Conservation (phyloP, 2,797 vertebrate genomes). For the Ispidina picta region DNA sequence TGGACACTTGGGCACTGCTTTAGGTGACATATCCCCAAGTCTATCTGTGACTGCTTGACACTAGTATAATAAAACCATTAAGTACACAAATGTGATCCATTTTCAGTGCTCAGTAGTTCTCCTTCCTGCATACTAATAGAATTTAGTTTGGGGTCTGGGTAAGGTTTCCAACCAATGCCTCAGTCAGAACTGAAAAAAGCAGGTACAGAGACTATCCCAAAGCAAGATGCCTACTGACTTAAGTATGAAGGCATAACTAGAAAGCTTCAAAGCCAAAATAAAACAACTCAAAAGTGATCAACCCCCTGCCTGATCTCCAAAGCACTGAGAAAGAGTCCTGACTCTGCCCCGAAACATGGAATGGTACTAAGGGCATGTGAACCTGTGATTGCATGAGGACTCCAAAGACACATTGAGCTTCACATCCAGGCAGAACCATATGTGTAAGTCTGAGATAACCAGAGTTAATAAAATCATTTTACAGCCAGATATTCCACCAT, state of each 20-base stretch:
- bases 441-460: background rate
- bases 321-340: background rate
- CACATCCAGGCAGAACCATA: fast-evolving
- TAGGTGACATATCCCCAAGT: background rate
- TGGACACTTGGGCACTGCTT: background rate
- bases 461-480: background rate
- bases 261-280: background rate
- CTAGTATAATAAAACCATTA: background rate
- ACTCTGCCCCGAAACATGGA: background rate
- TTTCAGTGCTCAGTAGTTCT: background rate
- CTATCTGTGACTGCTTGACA: background rate
- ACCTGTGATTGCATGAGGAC: background rate
- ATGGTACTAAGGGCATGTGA: background rate
- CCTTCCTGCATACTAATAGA: background rate
- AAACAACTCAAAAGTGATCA: background rate
- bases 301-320: background rate
- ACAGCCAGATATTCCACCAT: background rate
- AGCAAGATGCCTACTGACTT: fast-evolving
- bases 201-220: background rate
- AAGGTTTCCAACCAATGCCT: background rate
- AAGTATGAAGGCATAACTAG: background rate
- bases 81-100: background rate
- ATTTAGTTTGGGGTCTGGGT: background rate
- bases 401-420: background rate
- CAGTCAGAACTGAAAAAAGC: background rate